Evolutionary conservation across 2,888 invertebrate species (phyloP).

Genomic region (Entomobrya multifasciata): DNA sequence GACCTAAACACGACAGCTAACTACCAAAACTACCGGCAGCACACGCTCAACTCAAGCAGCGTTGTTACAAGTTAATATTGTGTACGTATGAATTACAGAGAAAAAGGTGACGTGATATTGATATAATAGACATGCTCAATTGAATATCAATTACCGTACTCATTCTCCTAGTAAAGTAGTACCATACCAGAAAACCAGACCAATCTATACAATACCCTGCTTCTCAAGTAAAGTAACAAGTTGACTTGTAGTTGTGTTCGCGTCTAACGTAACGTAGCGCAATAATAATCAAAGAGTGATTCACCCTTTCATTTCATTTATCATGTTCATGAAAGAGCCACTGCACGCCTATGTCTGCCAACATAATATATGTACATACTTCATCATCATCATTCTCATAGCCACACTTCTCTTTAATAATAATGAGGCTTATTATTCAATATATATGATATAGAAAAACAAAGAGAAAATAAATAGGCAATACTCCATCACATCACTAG

Average conservation of each 20-base stretch:
- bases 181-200: too few relatives aligned
- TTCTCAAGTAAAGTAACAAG: conserved; percentile 9
- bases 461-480: conserved; percentile 35
- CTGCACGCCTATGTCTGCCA: neutral
- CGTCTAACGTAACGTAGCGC: conserved; percentile 24
- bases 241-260: neutral
- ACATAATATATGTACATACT: neutral
- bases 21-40: conserved; percentile 14
- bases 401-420: conserved; percentile 21
- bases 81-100: neutral
- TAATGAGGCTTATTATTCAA: conserved; percentile 34
- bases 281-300: conserved; percentile 39
- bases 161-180: neutral
- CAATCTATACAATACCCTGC: too few relatives aligned
- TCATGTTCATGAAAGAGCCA: conserved; percentile 35
- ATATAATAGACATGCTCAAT: conserved; percentile 41
- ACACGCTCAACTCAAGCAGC: conserved; percentile 18
- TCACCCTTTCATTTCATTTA: conserved; percentile 41
- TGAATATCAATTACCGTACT: conserved; percentile 42
- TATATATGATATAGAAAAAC: neutral
- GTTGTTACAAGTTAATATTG: neutral
- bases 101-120: neutral
- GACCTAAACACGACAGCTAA: conserved; percentile 5
- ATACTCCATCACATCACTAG: too few relatives aligned
- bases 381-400: neutral